Evolutionary conservation across 2,113 vertebrate genomes (phyloP), one percentile per base, ranked within the genome.

Genomic region (Helogale parvula): DNA sequence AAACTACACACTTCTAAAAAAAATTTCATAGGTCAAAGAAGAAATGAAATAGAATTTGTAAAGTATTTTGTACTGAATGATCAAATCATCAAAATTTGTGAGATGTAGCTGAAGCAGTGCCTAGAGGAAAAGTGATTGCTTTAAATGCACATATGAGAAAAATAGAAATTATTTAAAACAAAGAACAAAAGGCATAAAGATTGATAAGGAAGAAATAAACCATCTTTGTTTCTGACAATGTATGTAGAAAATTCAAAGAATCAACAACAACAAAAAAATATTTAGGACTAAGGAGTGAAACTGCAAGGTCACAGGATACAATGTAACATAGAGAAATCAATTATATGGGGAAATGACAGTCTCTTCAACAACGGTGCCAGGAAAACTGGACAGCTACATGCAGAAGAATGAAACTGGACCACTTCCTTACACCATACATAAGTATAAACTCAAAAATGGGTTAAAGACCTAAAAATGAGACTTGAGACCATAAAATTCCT

Each of bases 191-290:
- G 33, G 16, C 13, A 88, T 50, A 76, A 88, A 86, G 16, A 90
- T 38, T 71, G 68, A 81, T 21, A 27, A 91, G 74, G 71, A 95
- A 93, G 27, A 95, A 97, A 89, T 84, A 82, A 82, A 72, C 13
- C n/a, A 72, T 47, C 15, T 93, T 60, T 77, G 41, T 31, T 80
- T 86, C n/a, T 33, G 41, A 47, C 21, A 72, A 33, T 66, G 5
- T 76, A 38, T 25, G 41, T 47, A 25, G 38, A 72, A 85, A 90
- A 92, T 52, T 9, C 52, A 91, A 77, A 87, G 33, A n/a, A 91
- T 66, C 27, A 76, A n/a, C 19, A 82, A 41, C 41, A 41, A 41
- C 5, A 74, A 88, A 0, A 72, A 77, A 88, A 1, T 29, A 60
- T 27, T 76, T 76, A 63, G 31, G 38, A 84, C 29, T 91, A 85